These are phyloP conservation scores for Morone saxatilis DNA, from an alignment of 2,113 vertebrate species.

Conservation along the genomic window DNA sequence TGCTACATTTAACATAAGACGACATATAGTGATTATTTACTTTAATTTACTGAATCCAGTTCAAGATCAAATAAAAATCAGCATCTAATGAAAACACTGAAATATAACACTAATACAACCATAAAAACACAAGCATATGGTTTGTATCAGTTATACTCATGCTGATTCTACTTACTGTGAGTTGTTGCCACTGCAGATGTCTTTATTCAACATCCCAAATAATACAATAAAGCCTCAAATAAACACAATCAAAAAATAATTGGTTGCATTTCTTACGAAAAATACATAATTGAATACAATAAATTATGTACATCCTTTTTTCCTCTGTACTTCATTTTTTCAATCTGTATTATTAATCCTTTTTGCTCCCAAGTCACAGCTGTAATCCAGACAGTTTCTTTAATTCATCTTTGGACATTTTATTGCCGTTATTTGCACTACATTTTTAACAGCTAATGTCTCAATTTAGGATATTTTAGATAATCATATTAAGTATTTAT, in stretches of 20 bases:
- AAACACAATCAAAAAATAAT: slow-evolving; percentile 8
- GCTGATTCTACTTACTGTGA: neutral
- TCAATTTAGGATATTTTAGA: slow-evolving; percentile 33
- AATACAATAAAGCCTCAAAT: slow-evolving; percentile 3
- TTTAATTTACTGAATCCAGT: slow-evolving; percentile 40
- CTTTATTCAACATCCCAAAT: slow-evolving; percentile 2
- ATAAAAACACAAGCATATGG: neutral
- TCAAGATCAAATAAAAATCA: slow-evolving; percentile 48
- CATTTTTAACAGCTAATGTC: slow-evolving; percentile 11
- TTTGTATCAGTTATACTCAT: neutral
- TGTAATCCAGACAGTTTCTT: slow-evolving; percentile 32
- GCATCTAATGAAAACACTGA: neutral
- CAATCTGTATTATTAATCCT: slow-evolving; percentile 26
- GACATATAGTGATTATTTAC: slow-evolving; percentile 32
- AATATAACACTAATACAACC: neutral
- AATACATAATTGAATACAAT: neutral
- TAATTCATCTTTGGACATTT: slow-evolving; percentile 30
- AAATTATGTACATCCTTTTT: neutral
- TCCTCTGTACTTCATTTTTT: neutral
- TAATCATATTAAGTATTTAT: slow-evolving; percentile 41
- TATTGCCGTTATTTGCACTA: slow-evolving; percentile 17
- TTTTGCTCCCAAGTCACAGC: slow-evolving; percentile 17
- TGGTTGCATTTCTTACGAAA: neutral
- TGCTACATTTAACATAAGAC: slow-evolving; percentile 58
- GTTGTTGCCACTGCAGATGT: slow-evolving; percentile 1